Percentiles rank a stretch among this genome's conserved stretches.
phyloP scores from a whole-genome alignment of 2,888 invertebrate genomes.

The Amphimallon solstitiale region DNA sequence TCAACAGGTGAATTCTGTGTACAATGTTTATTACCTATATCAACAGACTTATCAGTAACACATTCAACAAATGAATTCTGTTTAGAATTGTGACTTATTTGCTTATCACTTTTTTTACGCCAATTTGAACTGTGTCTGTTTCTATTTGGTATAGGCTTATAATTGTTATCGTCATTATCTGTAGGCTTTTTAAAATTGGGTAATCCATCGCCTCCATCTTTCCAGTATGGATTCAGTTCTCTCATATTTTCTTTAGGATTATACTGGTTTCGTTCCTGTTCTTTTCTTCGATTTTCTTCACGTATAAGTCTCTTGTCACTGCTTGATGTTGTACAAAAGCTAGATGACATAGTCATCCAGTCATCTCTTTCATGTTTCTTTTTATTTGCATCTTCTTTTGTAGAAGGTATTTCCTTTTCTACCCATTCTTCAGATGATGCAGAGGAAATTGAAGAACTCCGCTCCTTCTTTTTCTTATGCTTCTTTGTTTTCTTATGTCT shows the following conservation, averaged over 20 bases:
- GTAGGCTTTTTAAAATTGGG: constrained; percentile 68
- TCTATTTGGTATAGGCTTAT: constrained; percentile 20
- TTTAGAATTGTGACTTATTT: neutral
- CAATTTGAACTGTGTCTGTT: constrained; percentile 35
- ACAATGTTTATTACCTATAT: neutral
- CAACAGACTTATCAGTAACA: neutral
- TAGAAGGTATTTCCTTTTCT: constrained; percentile 54
- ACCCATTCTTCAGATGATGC: constrained; percentile 71
- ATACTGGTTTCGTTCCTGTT: constrained; percentile 69
- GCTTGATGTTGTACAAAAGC: constrained; percentile 55
- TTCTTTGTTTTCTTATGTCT: constrained; percentile 60
- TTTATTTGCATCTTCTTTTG: constrained; percentile 33
- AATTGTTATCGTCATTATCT: neutral
- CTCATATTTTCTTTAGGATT: constrained; percentile 76
- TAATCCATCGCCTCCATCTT: constrained; percentile 85
- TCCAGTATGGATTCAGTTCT: constrained; percentile 95
- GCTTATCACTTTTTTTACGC: constrained; percentile 41
- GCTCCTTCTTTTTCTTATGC: constrained; percentile 61
- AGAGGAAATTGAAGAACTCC: constrained; percentile 45
- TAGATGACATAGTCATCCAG: constrained; percentile 78
- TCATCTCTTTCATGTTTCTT: constrained; percentile 68
- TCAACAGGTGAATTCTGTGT: constrained; percentile 34
- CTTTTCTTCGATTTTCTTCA: constrained; percentile 65
- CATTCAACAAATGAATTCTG: constrained; percentile 21
- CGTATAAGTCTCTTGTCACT: constrained; percentile 62